Evolutionary conservation across 2,113 vertebrate genomes (phyloP).

Genomic region (Delphinus delphis): DNA sequence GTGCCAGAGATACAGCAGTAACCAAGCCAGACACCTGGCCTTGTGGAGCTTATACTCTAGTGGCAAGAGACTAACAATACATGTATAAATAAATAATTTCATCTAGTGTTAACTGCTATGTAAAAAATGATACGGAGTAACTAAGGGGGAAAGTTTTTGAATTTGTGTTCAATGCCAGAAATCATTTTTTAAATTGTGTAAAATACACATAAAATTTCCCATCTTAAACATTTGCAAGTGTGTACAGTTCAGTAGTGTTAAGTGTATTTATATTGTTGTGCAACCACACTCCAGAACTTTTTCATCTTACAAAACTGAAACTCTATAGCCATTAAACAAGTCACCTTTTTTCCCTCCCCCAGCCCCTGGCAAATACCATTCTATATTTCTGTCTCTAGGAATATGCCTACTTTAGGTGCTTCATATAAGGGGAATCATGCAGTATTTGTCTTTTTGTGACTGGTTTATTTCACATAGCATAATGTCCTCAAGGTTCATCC

Average conservation of each 20-base stretch:
- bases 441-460: not conserved
- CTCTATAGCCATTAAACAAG: not conserved
- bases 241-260: not conserved
- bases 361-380: not conserved
- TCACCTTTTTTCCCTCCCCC: not conserved
- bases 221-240: not conserved
- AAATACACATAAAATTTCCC: not conserved
- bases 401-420: not conserved
- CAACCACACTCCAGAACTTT: not conserved
- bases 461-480: not conserved
- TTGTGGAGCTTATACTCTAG: not conserved
- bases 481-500: not conserved
- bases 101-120: not conserved
- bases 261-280: not conserved
- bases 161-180: not conserved
- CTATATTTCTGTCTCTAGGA: not conserved
- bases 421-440: not conserved
- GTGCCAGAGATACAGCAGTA: not conserved
- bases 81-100: slow-evolving; percentile 4
- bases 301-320: not conserved
- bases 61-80: not conserved
- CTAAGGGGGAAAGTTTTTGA: not conserved
- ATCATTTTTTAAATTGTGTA: not conserved
- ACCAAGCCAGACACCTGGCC: not conserved
- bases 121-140: not conserved